Evolutionary conservation across 2,113 vertebrate genomes (phyloP).

Genomic region (Corapipo altera): DNA sequence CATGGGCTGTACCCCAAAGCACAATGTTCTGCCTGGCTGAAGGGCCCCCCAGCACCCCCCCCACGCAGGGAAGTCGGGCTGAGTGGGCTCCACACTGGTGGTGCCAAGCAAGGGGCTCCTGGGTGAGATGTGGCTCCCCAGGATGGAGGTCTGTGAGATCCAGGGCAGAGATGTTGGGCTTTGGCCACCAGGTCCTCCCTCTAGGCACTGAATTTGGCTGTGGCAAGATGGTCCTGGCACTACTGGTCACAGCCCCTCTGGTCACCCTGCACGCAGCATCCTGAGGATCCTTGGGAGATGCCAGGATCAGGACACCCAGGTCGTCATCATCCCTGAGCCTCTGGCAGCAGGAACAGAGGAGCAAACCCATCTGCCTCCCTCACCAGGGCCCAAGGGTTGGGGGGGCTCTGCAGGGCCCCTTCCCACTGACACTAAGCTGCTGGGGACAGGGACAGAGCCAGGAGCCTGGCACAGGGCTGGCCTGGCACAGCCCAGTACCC

Average conservation of each 20-base stretch:
- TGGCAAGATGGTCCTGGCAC: background rate
- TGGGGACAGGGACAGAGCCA: background rate
- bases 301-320: rapidly evolving
- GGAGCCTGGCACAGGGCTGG: background rate
- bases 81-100: rapidly evolving
- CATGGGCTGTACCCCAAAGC: background rate
- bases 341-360: rapidly evolving
- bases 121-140: rapidly evolving
- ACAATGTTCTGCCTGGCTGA: background rate
- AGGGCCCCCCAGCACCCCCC: background rate
- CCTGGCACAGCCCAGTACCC: background rate
- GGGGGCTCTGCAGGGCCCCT: background rate
- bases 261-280: rapidly evolving
- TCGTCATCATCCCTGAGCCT: rapidly evolving
- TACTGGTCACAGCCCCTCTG: rapidly evolving
- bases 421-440: background rate
- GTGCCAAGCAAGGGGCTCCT: background rate
- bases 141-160: no score
- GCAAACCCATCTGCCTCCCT: background rate
- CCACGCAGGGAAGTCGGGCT: rapidly evolving
- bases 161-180: background rate
- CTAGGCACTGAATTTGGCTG: rapidly evolving
- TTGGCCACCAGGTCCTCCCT: background rate
- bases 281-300: rapidly evolving
- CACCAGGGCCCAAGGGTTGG: rapidly evolving